Base-by-base conservation (phyloP, 1,140 invertebrate species). In the Leptestheria dahalacensis region DNA sequence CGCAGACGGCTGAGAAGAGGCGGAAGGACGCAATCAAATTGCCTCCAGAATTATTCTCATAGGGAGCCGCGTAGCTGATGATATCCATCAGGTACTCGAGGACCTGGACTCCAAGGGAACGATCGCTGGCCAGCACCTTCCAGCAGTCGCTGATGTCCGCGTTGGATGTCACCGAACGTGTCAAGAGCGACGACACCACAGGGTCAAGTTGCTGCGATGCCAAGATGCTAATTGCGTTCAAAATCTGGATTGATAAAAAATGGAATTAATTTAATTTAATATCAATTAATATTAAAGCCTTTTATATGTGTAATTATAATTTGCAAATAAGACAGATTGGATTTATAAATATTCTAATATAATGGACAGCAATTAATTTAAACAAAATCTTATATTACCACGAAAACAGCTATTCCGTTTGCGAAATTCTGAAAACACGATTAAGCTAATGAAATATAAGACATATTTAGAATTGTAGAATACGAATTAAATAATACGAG, bases 191-290 rank as follows among this genome's bases (percentile, higher is more conserved):
- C 11, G 53, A 55, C 23, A 33, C 15, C 28, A 55, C 53, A 10
- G 28, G 15, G 11, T 55, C 53, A n/a, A 26, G 53, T 20, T 55
- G 53, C 26, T 55, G 53, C 10, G 53, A 55, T 1, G 53, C 28
- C 33, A 55, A 41, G 3, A 55, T n/a, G 20, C 53, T 29, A 55
- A 55, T 33, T 15, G 26, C 53, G n/a, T 55, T 55, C 53, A 55
- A 20, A 29, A 55, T 29, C 33, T 41, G 33, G 6, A 41, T 41
- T 9, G 15, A 41, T 9, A 6, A 41, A 41, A 15, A 15, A 41
- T 9, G 6, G 33, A 9, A 9, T 41, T 41, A 41, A 41, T 9
- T 15, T 6, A 15, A 9, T 41, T 9, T 41, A 15, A 41, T 41
- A 41, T 41, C 33, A 41, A 41, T 41, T 41, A 41, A n/a, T n/a